A percentile compares a stretch with the other conserved stretches of the same genome.
phyloP scores from a whole-genome alignment of 1,140 invertebrate genomes.

The Sycobia sp. region DNA sequence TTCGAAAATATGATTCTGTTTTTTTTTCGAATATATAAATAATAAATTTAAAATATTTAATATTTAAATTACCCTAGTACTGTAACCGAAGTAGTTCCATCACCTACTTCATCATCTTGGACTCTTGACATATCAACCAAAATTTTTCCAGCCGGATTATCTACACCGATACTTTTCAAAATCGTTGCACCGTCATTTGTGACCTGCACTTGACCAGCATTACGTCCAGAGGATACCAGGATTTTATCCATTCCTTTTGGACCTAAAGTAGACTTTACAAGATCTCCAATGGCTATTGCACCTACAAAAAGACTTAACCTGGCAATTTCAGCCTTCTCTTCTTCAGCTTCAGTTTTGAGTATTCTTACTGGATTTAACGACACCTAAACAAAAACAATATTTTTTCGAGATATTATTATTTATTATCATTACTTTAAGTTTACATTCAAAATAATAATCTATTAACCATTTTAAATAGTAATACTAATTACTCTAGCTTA shows the following conservation, averaged over 20 bases:
- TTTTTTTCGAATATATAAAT: background rate
- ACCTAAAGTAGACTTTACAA: slow-evolving; percentile 97
- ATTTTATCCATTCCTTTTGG: slow-evolving; percentile 99
- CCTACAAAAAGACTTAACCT: slow-evolving; percentile 96
- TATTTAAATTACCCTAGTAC: slow-evolving; percentile 74
- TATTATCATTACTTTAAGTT: background rate
- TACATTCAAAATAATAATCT: background rate
- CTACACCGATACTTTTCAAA: slow-evolving; percentile 93
- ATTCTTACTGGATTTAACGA: slow-evolving; percentile 93
- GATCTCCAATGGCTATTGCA: slow-evolving; percentile 97
- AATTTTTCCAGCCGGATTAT: slow-evolving; percentile 99
- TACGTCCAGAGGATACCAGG: slow-evolving; percentile 82
- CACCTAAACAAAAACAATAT: slow-evolving; percentile 66
- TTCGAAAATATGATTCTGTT: background rate
- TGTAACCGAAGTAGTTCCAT: slow-evolving; percentile 98
- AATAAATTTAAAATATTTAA: background rate
- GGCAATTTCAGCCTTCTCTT: slow-evolving; percentile 96
- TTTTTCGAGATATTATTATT: too few relatives aligned
- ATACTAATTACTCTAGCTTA: too few relatives aligned
- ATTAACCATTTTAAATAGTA: background rate
- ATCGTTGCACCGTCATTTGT: slow-evolving; percentile 99
- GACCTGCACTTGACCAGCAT: slow-evolving; percentile 87
- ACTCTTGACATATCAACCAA: slow-evolving; percentile 98
- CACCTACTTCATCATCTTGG: slow-evolving; percentile 99
- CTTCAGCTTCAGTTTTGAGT: slow-evolving; percentile 93